Conservation (phyloP, 2,797 vertebrate species). For the Chaetodon trifasciatus region DNA sequence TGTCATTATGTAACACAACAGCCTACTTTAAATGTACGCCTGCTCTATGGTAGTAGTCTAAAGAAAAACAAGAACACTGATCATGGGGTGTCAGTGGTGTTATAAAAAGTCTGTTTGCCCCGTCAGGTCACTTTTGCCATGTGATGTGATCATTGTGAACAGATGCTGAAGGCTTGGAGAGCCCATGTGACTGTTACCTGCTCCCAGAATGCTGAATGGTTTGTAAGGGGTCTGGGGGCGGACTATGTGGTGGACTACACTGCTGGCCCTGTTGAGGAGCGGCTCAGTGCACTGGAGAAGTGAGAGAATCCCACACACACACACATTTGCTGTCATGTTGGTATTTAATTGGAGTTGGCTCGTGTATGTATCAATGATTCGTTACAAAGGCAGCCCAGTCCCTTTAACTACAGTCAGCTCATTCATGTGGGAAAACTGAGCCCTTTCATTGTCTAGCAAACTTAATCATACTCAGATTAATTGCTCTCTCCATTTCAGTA, state of each 20-base stretch:
- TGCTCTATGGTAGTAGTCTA: too few species aligned
- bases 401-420: not conserved
- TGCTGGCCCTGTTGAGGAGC: conserved; percentile 84
- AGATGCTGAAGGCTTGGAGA: conserved; percentile 96
- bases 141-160: not conserved
- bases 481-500: not conserved
- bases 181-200: conserved; percentile 96
- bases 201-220: conserved; percentile 89
- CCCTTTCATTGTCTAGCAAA: not conserved
- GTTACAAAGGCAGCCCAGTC: conserved; percentile 13
- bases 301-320: conserved; percentile 72
- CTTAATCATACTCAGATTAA: not conserved
- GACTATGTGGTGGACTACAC: conserved; percentile 94
- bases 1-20: not conserved
- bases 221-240: conserved; percentile 90
- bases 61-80: not conserved
- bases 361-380: not conserved
- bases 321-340: not conserved
- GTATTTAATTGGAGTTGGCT: not conserved
- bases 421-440: conserved; percentile 13
- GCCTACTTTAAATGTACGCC: not conserved
- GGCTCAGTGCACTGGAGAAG: conserved; percentile 87
- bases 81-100: not conserved
- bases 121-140: not conserved
- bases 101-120: not conserved